Conservation (phyloP, 2,888 invertebrate species). For the Pinctada fucata region DNA sequence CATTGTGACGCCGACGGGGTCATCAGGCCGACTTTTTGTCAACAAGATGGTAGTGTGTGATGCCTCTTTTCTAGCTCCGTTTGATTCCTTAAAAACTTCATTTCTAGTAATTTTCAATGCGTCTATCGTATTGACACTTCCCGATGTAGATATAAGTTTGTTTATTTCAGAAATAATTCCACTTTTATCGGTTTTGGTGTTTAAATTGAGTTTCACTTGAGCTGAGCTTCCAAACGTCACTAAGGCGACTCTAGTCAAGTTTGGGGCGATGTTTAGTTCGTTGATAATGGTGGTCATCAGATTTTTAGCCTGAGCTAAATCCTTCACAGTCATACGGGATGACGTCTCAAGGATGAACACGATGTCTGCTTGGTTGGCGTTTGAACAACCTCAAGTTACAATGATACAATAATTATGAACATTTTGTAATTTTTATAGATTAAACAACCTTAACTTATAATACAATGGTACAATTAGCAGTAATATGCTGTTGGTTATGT, state of each 20-base stretch:
- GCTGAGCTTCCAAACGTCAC: slow-evolving; percentile 42
- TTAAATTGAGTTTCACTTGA: slow-evolving; percentile 42
- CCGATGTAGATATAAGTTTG: not conserved
- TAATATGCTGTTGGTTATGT: too few species aligned
- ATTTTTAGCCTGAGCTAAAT: slow-evolving; percentile 64
- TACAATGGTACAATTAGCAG: too few species aligned
- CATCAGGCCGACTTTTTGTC: slow-evolving; percentile 55
- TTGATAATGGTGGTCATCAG: slow-evolving; percentile 72
- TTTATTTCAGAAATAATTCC: slow-evolving; percentile 3
- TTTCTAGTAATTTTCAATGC: slow-evolving; percentile 5
- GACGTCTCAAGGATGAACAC: slow-evolving; percentile 76
- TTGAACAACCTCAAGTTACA: slow-evolving; percentile 49
- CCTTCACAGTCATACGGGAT: slow-evolving; percentile 69
- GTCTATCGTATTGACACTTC: not conserved
- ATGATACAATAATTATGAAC: not conserved
- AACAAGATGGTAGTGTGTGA: slow-evolving; percentile 51
- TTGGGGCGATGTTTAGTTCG: slow-evolving; percentile 70
- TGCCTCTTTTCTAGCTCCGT: slow-evolving; percentile 19
- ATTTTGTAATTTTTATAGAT: too few species aligned
- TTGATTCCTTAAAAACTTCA: slow-evolving; percentile 34
- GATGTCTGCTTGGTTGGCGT: slow-evolving; percentile 67
- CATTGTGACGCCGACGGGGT: slow-evolving; percentile 42
- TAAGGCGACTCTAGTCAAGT: slow-evolving; percentile 61
- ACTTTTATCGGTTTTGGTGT: slow-evolving; percentile 36
- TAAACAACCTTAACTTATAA: too few species aligned